Percentiles rank a stretch among this genome's conserved stretches.
These are phyloP conservation scores for Pararge aegeria DNA, from an alignment of 1,140 invertebrate genomes.

Conservation along the genomic window DNA sequence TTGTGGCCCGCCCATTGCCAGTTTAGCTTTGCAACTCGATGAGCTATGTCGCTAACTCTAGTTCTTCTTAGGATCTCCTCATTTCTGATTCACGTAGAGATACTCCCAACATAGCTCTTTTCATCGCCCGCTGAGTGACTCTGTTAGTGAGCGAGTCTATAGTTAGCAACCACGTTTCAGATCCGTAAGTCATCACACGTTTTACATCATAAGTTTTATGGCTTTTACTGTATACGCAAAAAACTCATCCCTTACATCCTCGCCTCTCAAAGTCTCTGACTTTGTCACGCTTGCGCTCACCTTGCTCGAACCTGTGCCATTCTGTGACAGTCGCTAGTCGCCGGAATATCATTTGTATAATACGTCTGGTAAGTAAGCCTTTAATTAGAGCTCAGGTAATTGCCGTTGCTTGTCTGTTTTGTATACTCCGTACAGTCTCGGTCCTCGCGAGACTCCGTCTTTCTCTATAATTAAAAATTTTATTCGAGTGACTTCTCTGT, in stretches of 20 bases:
- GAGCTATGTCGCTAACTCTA: no score
- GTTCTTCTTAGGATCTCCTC: no score
- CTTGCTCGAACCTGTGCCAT: conserved; percentile 45
- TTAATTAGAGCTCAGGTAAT: conserved; percentile 36
- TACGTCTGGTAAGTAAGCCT: conserved; percentile 33
- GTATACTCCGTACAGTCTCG: neutral
- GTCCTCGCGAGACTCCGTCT: neutral
- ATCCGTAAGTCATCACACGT: no score
- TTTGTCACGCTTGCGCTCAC: no score
- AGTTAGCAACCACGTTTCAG: no score
- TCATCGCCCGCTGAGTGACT: no score
- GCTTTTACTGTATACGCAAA: neutral
- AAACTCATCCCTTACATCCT: conserved; percentile 29
- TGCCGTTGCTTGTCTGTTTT: conserved; percentile 14
- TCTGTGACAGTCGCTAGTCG: conserved; percentile 52
- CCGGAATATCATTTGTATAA: conserved; percentile 43
- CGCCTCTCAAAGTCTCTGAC: conserved; percentile 24
- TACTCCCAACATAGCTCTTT: no score
- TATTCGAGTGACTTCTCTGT: conserved; percentile 2
- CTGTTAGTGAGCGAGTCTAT: no score
- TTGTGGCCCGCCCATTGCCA: no score
- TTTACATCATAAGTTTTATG: no score
- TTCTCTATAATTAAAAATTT: conserved; percentile 12
- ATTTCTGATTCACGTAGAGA: no score
- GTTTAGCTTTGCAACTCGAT: no score